Conservation (phyloP, 1,140 invertebrate species). For the Ceratoteleas bidentatus region DNA sequence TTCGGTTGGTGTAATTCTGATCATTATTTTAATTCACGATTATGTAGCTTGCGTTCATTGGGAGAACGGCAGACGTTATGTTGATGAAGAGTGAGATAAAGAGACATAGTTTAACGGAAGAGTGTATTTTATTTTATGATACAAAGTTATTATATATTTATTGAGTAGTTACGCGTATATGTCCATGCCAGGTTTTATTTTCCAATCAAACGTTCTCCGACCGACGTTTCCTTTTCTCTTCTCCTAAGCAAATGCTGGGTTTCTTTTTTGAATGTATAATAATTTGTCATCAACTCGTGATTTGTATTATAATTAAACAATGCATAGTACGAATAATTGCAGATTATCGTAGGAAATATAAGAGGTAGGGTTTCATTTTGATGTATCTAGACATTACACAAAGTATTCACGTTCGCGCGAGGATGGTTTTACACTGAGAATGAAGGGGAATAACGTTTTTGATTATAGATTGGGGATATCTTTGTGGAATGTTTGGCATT, state of each 20-base stretch:
- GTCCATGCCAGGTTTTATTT: conserved; percentile 20
- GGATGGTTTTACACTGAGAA: no score
- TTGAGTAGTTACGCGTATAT: conserved; percentile 24
- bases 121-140: conserved; percentile 39
- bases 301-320: conserved; percentile 2
- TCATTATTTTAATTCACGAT: neutral
- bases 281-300: neutral
- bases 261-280: neutral
- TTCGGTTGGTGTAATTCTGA: neutral
- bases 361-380: conserved; percentile 4
- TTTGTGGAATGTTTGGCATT: no score
- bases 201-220: neutral
- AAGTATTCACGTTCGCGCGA: no score
- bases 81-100: conserved; percentile 16
- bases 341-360: neutral
- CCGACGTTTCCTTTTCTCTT: no score
- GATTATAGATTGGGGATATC: no score
- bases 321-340: neutral
- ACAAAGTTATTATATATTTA: conserved; percentile 32
- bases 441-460: no score
- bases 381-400: neutral
- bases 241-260: neutral
- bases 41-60: neutral
- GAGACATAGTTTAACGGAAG: conserved; percentile 24
- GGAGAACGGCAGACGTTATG: neutral